Percentiles rank a stretch among this genome's conserved stretches.
These are phyloP conservation scores for Enteromius radiatus DNA, from an alignment of 2,797 vertebrate genomes.

Conservation along the genomic window DNA sequence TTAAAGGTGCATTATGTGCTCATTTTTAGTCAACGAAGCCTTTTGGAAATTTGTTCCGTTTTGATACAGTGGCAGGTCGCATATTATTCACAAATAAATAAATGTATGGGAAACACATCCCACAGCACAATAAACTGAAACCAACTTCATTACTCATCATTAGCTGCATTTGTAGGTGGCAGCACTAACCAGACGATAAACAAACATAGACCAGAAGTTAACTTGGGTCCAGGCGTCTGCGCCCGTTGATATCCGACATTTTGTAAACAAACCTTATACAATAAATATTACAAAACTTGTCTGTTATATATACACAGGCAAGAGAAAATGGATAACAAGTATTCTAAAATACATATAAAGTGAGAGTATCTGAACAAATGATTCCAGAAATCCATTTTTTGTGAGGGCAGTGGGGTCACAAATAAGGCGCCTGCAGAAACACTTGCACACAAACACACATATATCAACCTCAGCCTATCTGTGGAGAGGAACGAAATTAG, in stretches of 20 bases:
- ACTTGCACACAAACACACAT: constrained; percentile 40
- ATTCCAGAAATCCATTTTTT: constrained; percentile 20
- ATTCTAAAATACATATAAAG: constrained; percentile 9
- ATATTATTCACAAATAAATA: too few relatives aligned
- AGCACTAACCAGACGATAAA: too few relatives aligned
- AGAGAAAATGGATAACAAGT: background rate
- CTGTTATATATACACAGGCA: background rate
- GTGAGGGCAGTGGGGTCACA: constrained; percentile 8
- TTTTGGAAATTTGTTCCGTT: too few relatives aligned
- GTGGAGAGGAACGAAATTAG: constrained; percentile 70
- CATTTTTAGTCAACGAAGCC: too few relatives aligned
- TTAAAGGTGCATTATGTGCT: too few relatives aligned
- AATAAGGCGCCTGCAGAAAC: background rate
- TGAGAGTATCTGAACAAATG: constrained; percentile 15
- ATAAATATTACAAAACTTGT: background rate
- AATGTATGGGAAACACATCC: too few relatives aligned
- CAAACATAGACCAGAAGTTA: too few relatives aligned
- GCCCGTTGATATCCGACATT: background rate
- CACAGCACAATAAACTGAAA: too few relatives aligned
- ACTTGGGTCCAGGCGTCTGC: too few relatives aligned
- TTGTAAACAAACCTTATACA: background rate
- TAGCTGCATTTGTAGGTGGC: too few relatives aligned
- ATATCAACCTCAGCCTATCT: constrained; percentile 62
- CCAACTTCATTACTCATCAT: too few relatives aligned
- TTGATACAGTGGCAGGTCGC: too few relatives aligned